These are phyloP conservation scores for Ectemnius continuus DNA, from an alignment of 2,888 invertebrate species.

Conservation along the genomic window DNA sequence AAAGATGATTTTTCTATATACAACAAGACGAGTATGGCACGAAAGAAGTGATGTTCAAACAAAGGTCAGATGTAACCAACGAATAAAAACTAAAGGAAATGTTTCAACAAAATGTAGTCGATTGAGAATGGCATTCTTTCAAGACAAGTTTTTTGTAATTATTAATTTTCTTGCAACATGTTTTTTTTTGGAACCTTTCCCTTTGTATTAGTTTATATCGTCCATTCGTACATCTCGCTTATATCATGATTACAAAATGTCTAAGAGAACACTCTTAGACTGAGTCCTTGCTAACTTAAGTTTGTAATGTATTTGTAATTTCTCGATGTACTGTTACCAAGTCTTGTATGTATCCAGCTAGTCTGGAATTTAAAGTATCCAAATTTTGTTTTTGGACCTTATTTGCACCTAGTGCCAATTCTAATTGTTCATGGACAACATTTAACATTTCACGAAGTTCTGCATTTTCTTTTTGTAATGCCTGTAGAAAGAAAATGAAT, in stretches of 20 bases:
- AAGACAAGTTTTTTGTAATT: constrained; percentile 41
- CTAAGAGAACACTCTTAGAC: constrained; percentile 61
- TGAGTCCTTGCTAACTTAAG: constrained; percentile 79
- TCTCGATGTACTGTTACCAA: constrained; percentile 90
- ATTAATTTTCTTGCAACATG: constrained; percentile 44
- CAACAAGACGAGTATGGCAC: constrained; percentile 56
- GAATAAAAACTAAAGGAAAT: constrained; percentile 47
- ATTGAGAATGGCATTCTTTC: constrained; percentile 41
- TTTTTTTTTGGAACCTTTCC: constrained; percentile 60
- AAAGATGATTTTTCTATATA: constrained; percentile 38
- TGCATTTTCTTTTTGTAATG: constrained; percentile 83
- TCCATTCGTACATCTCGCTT: constrained; percentile 62
- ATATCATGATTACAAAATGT: constrained; percentile 67
- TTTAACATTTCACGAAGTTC: constrained; percentile 85
- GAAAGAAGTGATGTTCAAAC: constrained; percentile 26
- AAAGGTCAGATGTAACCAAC: too few species aligned
- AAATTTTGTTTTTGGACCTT: constrained; percentile 90
- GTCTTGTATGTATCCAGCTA: constrained; percentile 89
- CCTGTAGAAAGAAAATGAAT: constrained; percentile 72
- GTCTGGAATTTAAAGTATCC: constrained; percentile 89
- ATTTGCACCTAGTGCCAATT: constrained; percentile 88
- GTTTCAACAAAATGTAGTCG: constrained; percentile 36
- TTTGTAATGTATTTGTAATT: constrained; percentile 88
- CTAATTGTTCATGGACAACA: constrained; percentile 88
- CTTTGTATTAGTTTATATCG: constrained; percentile 60